Conservation (phyloP, 2,888 invertebrate species). For the Odontothrips loti region DNA sequence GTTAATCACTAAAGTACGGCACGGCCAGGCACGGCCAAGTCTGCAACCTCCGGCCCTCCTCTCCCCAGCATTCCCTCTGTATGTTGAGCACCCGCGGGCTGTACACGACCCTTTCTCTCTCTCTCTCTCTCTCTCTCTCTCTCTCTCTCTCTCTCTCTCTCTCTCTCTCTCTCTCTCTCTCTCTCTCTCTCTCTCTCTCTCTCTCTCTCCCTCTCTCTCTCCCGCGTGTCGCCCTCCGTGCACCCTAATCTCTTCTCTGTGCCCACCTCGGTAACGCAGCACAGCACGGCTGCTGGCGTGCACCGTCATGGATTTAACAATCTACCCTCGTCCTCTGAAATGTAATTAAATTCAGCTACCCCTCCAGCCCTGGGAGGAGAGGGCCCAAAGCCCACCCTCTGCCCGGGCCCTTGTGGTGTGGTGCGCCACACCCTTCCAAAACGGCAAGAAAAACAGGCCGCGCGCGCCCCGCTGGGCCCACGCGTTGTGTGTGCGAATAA, state of each 20-base stretch:
- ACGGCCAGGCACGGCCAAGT: too few species aligned
- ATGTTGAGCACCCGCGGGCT: too few species aligned
- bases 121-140: neutral
- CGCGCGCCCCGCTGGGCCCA: too few species aligned
- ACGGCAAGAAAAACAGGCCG: too few species aligned
- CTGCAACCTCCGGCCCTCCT: too few species aligned
- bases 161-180: neutral
- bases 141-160: neutral
- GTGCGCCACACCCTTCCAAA: too few species aligned
- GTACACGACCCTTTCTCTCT: neutral
- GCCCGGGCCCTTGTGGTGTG: too few species aligned
- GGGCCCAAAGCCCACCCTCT: neutral
- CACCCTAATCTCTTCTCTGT: constrained; percentile 13
- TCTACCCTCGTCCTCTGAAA: constrained; percentile 26
- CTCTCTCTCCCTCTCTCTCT: neutral
- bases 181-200: neutral
- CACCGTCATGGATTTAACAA: constrained; percentile 18
- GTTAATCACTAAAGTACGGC: too few species aligned
- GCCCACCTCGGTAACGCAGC: neutral
- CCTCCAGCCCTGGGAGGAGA: neutral
- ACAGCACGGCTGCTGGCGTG: neutral
- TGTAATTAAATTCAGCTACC: constrained; percentile 15
- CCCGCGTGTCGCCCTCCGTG: neutral
- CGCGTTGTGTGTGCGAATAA: too few species aligned
- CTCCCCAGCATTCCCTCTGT: too few species aligned